Evolutionary conservation across 1,140 invertebrate species (phyloP).

Genomic region (Zophobas morio): DNA sequence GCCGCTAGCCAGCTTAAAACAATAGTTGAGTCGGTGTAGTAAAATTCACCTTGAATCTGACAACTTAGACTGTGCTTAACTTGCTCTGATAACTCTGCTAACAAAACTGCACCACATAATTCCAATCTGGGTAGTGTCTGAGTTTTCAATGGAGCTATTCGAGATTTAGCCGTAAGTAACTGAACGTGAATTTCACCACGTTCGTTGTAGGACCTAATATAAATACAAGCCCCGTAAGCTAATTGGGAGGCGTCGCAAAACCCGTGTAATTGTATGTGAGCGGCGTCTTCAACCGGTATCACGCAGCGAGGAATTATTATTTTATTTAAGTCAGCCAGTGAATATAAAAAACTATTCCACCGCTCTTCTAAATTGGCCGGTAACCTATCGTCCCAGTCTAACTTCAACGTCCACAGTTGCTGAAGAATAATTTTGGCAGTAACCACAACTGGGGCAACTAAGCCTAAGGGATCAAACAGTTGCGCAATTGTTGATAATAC

Average conservation of each 20-base stretch:
- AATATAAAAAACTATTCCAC: not conserved
- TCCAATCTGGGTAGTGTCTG: conserved; percentile 69
- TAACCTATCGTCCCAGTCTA: conserved; percentile 3
- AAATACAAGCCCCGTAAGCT: conserved; percentile 59
- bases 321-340: not conserved
- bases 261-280: conserved; percentile 54
- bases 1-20: conserved; percentile 65
- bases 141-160: conserved; percentile 67
- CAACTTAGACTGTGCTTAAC: conserved; percentile 55
- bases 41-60: conserved; percentile 54
- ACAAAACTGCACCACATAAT: conserved; percentile 66
- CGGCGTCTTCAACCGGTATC: not conserved
- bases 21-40: conserved; percentile 66
- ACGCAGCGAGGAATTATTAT: not conserved
- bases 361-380: not conserved
- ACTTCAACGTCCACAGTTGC: not conserved
- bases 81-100: conserved; percentile 62
- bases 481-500: not conserved
- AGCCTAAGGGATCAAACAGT: too few species aligned
- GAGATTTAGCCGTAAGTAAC: conserved; percentile 60
- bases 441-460: conserved; percentile 8
- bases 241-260: conserved; percentile 61
- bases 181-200: conserved; percentile 8
- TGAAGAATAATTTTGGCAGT: conserved; percentile 4
- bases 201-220: conserved; percentile 19